Base-by-base conservation (phyloP, 2,888 invertebrate species). In the Cancer borealis region DNA sequence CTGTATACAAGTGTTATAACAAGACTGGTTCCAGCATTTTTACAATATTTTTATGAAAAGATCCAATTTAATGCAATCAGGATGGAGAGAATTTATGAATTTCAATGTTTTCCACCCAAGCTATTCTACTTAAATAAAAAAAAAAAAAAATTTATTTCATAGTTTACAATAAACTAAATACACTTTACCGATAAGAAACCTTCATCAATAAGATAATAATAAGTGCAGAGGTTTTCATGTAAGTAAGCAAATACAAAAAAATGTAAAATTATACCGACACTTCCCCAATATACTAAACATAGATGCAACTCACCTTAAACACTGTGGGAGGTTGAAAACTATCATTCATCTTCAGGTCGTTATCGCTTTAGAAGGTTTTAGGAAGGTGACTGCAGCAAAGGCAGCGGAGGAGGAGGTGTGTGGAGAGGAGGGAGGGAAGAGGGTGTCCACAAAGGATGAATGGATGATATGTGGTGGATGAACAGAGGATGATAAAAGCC, bases 331-430 rank as follows among this genome's bases (percentile, higher is more conserved):
- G 46, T 92, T 92, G 92, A 47, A 94, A 79, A 94, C 79, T 92
- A 92, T 89, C 84, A 91, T 92, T 94, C 94, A 92, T 94, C 92
- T 91, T 94, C 94, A 92, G 91, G 92, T 94, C 92, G 94, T 92
- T 90, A 91, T 94, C 92, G 91, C 60, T 87, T 46, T 5, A 79
- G 47, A 54, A 47, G 66, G 66, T 60, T 88, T 49, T 46, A 45
- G 45, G 60, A 84, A 49, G 26, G 84, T 84, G 84, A 84, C 84
- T 84, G 90, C 39, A 30, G 90, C 39, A 30, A 84, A 26, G 12
- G 79, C 54, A 88, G 84, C 21, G 1, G 79, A 84, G 46, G 26
- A n/a, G n/a, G n/a, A n/a, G 60, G 39, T 39, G 92, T 30, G 84
- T 39, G 30, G 6, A 92, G 45, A 88, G 49, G 21, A 39, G 21